phyloP scores from a whole-genome alignment of 2,113 vertebrate species.

The Xiphorhynchus elegans region DNA sequence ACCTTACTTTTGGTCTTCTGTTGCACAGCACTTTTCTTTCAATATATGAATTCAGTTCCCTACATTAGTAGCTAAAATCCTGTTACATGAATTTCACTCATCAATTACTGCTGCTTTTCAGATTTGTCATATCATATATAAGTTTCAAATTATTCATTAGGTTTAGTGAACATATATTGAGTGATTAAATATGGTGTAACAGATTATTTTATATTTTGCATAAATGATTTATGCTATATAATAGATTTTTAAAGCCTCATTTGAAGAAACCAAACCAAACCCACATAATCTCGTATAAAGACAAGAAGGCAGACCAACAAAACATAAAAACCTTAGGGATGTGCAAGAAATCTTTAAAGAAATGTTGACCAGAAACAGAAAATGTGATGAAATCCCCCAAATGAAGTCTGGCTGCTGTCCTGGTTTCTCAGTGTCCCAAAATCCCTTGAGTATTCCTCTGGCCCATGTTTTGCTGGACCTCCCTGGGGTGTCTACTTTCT shows the following conservation, averaged over 20 bases:
- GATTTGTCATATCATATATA: background rate
- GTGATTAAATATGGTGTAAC: background rate
- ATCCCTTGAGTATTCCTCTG: background rate
- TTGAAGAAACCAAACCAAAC: background rate
- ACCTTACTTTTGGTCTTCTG: background rate
- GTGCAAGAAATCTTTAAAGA: background rate
- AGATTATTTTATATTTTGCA: background rate
- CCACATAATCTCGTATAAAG: background rate
- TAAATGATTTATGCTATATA: background rate
- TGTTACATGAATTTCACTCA: background rate
- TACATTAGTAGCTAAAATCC: background rate
- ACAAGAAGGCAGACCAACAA: background rate
- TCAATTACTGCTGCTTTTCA: background rate
- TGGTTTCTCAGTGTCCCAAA: background rate
- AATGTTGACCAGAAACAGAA: background rate
- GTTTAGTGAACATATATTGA: background rate
- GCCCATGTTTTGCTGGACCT: background rate
- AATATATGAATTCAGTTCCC: background rate
- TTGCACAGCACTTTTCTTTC: background rate
- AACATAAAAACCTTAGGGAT: background rate
- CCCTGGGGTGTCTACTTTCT: background rate
- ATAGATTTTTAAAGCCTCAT: background rate
- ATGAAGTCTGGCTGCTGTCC: background rate
- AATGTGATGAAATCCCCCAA: background rate
- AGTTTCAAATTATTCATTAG: background rate